phyloP scores from a whole-genome alignment of 2,888 invertebrate genomes.

The Pristionchus fissidentatus region DNA sequence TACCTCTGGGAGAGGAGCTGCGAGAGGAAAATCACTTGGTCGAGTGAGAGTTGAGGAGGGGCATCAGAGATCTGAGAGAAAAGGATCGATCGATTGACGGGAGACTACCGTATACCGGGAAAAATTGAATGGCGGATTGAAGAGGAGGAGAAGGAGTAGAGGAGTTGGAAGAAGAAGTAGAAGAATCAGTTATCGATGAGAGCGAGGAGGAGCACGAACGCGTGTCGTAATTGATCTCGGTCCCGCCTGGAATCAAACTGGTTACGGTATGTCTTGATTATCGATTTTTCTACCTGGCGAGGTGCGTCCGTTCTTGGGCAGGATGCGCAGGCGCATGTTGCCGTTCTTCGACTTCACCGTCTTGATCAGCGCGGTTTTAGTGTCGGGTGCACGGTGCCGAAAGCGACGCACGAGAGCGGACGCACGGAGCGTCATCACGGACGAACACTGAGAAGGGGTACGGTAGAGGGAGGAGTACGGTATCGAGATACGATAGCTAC shows the following conservation, averaged over 20 bases:
- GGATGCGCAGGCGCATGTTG: slow-evolving; percentile 62
- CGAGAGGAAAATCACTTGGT: slow-evolving; percentile 9
- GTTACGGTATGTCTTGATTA: background rate
- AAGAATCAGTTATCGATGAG: slow-evolving; percentile 30
- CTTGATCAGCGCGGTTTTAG: slow-evolving; percentile 58
- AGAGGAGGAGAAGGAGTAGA: slow-evolving; percentile 44
- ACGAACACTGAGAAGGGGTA: slow-evolving; percentile 62
- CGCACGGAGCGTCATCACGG: slow-evolving; percentile 67
- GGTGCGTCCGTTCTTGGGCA: slow-evolving; percentile 52
- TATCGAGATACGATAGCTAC: background rate
- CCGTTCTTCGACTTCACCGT: slow-evolving; percentile 64
- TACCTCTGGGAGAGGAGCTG: slow-evolving; percentile 40
- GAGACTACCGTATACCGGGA: background rate
- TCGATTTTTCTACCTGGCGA: background rate
- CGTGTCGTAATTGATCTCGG: slow-evolving; percentile 23
- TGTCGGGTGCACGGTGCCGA: slow-evolving; percentile 61
- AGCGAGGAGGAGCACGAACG: slow-evolving; percentile 29
- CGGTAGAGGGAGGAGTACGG: slow-evolving; percentile 49
- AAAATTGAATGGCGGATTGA: slow-evolving; percentile 25
- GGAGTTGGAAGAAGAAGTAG: slow-evolving; percentile 19
- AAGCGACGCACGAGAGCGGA: slow-evolving; percentile 68
- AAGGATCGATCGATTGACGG: slow-evolving; percentile 3
- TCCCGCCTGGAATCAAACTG: background rate
- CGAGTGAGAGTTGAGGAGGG: background rate
- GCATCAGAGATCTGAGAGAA: background rate